These are phyloP conservation scores for Sphyrna mokarran DNA, from an alignment of 2,113 vertebrate species.

Conservation along the genomic window DNA sequence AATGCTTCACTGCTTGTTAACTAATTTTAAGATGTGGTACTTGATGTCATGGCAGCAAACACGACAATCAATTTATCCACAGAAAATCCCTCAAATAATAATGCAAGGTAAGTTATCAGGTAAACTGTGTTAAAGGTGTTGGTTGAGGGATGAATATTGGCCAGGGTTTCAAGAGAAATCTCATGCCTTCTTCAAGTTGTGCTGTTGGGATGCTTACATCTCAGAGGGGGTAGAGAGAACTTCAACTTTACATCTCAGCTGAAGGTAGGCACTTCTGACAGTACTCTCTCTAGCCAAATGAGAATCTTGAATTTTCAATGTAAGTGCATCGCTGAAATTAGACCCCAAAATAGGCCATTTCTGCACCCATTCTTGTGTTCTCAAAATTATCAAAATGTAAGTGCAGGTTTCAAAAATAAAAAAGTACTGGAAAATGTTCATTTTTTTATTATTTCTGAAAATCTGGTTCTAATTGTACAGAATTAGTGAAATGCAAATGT, in stretches of 20 bases:
- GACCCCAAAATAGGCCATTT: too few species aligned
- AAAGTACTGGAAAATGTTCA: neutral
- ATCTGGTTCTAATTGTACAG: neutral
- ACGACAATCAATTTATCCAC: neutral
- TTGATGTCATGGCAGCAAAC: neutral
- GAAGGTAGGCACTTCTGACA: neutral
- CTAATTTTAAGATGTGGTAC: neutral
- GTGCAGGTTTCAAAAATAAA: too few species aligned
- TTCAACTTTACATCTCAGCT: neutral
- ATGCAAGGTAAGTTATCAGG: too few species aligned
- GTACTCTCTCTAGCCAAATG: neutral
- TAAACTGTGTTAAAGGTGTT: too few species aligned
- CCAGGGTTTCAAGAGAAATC: neutral
- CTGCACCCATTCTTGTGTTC: too few species aligned
- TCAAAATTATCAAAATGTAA: too few species aligned
- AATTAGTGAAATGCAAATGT: neutral
- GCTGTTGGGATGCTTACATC: neutral
- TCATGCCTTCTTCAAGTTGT: neutral
- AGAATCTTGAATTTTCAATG: neutral
- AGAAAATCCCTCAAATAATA: too few species aligned
- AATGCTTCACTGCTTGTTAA: neutral
- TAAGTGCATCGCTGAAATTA: too few species aligned
- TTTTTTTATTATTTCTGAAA: too few species aligned
- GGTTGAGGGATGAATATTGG: too few species aligned
- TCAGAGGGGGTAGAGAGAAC: neutral